These are phyloP conservation scores for Microtus ochrogaster DNA, from an alignment of 2,113 vertebrate genomes.

Conservation along the genomic window DNA sequence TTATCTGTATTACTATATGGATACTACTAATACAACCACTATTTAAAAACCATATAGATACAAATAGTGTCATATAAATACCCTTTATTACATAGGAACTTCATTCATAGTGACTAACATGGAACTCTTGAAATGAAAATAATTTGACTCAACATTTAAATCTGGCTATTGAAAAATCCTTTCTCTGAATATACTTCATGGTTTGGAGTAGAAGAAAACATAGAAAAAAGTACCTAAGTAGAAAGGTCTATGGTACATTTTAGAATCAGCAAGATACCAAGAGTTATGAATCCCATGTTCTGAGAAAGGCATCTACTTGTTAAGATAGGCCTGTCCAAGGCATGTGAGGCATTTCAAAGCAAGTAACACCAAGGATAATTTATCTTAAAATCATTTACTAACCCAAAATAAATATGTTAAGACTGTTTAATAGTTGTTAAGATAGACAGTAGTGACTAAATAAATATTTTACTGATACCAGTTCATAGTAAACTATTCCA, in stretches of 20 bases:
- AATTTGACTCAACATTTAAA: constrained; percentile 16
- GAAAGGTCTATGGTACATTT: background rate
- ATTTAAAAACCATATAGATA: background rate
- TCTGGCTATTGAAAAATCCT: background rate
- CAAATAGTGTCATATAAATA: background rate
- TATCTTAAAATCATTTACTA: background rate
- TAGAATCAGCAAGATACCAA: background rate
- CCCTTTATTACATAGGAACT: background rate
- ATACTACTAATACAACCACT: background rate
- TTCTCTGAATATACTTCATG: background rate
- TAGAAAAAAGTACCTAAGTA: background rate
- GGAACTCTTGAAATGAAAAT: background rate
- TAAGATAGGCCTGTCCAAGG: background rate
- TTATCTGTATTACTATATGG: background rate
- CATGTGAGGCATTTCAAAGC: background rate
- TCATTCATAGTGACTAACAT: background rate
- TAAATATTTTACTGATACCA: background rate
- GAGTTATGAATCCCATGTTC: background rate
- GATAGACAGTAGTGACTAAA: background rate
- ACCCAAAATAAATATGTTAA: background rate
- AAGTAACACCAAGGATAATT: background rate
- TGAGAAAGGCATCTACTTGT: background rate
- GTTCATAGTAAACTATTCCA: background rate
- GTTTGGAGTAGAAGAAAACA: background rate
- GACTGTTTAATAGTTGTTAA: background rate